Conservation (phyloP, 1,140 invertebrate genomes). For the Drosophila ironensis region DNA sequence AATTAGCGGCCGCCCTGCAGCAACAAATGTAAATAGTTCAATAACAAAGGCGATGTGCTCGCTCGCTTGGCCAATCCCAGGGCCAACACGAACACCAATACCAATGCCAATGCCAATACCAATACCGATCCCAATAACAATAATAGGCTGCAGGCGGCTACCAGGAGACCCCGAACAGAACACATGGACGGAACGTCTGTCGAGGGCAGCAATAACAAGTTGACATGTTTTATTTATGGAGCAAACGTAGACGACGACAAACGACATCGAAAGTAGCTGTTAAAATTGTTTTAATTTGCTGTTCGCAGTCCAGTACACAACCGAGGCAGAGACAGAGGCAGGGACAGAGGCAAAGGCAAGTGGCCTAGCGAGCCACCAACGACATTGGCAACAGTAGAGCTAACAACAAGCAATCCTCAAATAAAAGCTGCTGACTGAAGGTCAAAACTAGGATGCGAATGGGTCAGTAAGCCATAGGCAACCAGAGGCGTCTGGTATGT, state of each 20-base stretch:
- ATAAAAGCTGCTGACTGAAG: slow-evolving; percentile 40
- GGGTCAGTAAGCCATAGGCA: slow-evolving; percentile 26
- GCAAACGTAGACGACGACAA: slow-evolving; percentile 62
- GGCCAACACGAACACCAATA: too few species aligned
- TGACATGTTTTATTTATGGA: slow-evolving; percentile 80
- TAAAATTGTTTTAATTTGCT: slow-evolving; percentile 80
- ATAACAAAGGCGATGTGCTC: slow-evolving; percentile 71
- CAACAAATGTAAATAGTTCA: slow-evolving; percentile 81
- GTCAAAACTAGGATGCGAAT: slow-evolving; percentile 33
- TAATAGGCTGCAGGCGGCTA: slow-evolving; percentile 41
- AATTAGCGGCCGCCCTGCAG: slow-evolving; percentile 60
- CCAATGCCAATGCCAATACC: too few species aligned
- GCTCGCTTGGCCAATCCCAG: neutral
- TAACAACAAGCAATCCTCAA: slow-evolving; percentile 45
- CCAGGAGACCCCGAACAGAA: neutral
- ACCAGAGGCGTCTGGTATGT: neutral
- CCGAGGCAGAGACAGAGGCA: slow-evolving; percentile 4
- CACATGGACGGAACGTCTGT: slow-evolving; percentile 42
- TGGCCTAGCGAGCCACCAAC: too few species aligned
- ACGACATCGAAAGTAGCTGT: slow-evolving; percentile 72
- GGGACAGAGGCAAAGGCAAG: slow-evolving; percentile 15
- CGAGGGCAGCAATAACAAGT: slow-evolving; percentile 68
- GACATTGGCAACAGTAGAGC: slow-evolving; percentile 24
- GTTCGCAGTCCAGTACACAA: slow-evolving; percentile 41
- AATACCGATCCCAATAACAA: slow-evolving; percentile 51